Conservation (phyloP, 2,888 invertebrate species). For the Macropis europaea region DNA sequence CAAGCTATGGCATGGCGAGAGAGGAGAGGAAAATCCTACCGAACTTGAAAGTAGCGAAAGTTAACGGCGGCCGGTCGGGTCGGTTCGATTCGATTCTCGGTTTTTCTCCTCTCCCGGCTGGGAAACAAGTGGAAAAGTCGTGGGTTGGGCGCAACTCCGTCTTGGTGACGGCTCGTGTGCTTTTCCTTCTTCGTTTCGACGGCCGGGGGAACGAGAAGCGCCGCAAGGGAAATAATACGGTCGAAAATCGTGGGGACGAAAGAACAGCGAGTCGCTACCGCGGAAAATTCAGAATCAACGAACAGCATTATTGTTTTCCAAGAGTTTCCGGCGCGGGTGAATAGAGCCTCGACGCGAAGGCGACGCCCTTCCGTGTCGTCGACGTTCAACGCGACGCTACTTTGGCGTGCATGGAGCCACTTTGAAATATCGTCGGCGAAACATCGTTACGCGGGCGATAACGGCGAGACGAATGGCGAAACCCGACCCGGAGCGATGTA, state of each 20-base stretch:
- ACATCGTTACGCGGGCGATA: neutral
- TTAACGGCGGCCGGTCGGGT: constrained; percentile 54
- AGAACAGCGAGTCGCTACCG: constrained; percentile 61
- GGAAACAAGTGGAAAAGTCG: constrained; percentile 63
- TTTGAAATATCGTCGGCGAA: constrained; percentile 20
- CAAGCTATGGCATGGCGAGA: constrained; percentile 5
- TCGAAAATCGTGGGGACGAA: constrained; percentile 59
- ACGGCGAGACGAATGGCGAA: neutral
- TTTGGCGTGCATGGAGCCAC: constrained; percentile 3
- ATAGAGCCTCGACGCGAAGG: constrained; percentile 12
- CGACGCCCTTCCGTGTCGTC: constrained; percentile 27
- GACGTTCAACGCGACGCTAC: constrained; percentile 11
- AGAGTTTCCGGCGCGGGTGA: constrained; percentile 49
- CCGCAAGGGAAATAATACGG: constrained; percentile 71
- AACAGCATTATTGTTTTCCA: constrained; percentile 68
- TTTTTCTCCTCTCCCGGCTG: constrained; percentile 38
- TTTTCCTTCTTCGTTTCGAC: constrained; percentile 16
- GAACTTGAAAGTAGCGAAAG: constrained; percentile 70
- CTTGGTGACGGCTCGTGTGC: constrained; percentile 27
- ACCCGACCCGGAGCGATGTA: neutral
- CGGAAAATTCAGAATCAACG: constrained; percentile 69
- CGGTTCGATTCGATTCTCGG: constrained; percentile 46
- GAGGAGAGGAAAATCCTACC: constrained; percentile 64
- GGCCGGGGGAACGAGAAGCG: constrained; percentile 46
- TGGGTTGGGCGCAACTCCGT: constrained; percentile 50